Evolutionary conservation across 1,140 invertebrate genomes (phyloP).

Genomic region (Asobara japonica): DNA sequence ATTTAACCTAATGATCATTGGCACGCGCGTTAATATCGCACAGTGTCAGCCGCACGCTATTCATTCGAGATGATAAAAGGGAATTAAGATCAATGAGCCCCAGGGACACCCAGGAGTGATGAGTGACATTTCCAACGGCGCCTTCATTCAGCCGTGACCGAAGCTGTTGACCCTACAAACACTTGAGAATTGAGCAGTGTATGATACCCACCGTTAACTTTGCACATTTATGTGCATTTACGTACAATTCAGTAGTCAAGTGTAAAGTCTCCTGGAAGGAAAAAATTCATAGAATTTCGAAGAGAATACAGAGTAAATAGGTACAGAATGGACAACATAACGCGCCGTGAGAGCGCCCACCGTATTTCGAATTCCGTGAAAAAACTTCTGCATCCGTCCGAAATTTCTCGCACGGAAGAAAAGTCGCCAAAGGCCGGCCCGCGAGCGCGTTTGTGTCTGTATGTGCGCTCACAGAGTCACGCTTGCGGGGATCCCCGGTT

Average conservation of each 20-base stretch:
- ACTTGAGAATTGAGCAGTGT: neutral
- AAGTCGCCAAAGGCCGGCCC: no score
- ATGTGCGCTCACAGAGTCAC: no score
- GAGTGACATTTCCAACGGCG: conserved; percentile 15
- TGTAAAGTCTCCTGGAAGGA: neutral
- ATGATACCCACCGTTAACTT: neutral
- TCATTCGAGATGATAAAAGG: conserved; percentile 37
- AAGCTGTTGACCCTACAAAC: conserved; percentile 14
- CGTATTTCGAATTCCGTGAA: no score
- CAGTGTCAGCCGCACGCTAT: conserved; percentile 29
- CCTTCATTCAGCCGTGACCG: conserved; percentile 7
- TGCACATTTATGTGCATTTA: neutral
- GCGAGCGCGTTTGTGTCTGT: no score
- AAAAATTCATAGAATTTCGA: no score
- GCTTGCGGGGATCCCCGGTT: no score
- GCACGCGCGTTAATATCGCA: conserved; percentile 26
- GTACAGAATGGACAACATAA: no score
- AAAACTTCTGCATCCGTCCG: no score
- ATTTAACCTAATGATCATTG: conserved; percentile 13
- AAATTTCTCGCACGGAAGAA: no score
- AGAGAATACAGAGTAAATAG: no score
- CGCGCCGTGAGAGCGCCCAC: no score
- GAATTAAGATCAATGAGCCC: conserved; percentile 50
- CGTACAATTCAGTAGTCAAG: neutral
- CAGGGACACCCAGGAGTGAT: conserved; percentile 22